phyloP scores from a whole-genome alignment of 2,113 vertebrate genomes.

The Hylia prasina region DNA sequence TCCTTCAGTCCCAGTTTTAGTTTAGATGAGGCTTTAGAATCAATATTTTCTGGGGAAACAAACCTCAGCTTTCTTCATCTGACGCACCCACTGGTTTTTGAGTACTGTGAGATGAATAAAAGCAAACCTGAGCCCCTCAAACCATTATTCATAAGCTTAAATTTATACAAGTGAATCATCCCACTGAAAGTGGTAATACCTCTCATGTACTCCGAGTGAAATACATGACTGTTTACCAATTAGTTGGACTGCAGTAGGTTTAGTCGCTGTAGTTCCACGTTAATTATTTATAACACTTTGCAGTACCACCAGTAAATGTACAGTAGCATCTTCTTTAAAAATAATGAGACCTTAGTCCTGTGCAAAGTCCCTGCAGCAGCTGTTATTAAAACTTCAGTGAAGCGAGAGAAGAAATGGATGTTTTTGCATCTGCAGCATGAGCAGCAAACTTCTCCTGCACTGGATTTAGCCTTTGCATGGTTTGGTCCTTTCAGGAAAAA shows the following conservation, averaged over 20 bases:
- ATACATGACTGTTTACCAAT: conserved; percentile 38
- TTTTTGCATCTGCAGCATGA: not conserved
- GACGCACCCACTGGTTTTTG: not conserved
- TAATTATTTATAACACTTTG: conserved; percentile 47
- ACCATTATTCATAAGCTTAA: not conserved
- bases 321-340: conserved; percentile 19
- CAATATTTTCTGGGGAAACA: not conserved
- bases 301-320: not conserved
- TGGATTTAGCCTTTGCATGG: not conserved
- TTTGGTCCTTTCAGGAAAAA: conserved; percentile 9
- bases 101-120: not conserved
- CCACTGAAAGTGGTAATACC: not conserved
- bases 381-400: conserved; percentile 41
- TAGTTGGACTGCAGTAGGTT: conserved; percentile 17
- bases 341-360: conserved; percentile 40
- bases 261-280: not conserved
- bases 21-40: not conserved
- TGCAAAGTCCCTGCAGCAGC: conserved; percentile 34
- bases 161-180: conserved; percentile 2
- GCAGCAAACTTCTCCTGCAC: not conserved
- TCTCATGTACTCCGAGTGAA: not conserved
- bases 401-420: conserved; percentile 16
- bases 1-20: not conserved
- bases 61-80: not conserved
- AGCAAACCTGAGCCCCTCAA: not conserved